Percentiles rank a stretch among this genome's conserved stretches.
phyloP scores from a whole-genome alignment of 1,140 invertebrate genomes.

The Trichonephila clavipes region DNA sequence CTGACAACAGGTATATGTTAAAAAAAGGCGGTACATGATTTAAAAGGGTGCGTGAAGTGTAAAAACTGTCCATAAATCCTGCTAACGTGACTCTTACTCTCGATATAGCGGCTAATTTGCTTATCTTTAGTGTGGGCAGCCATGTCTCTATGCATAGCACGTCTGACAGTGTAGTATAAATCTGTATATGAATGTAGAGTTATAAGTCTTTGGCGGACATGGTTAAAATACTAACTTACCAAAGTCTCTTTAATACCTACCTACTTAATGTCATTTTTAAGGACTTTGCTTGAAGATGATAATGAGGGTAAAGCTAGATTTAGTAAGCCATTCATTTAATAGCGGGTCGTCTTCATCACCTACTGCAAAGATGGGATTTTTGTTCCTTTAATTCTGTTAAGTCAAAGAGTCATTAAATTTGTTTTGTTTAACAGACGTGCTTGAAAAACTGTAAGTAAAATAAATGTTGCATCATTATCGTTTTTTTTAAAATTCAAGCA shows the following conservation, averaged over 20 bases:
- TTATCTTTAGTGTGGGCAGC: constrained; percentile 25
- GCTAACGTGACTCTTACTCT: constrained; percentile 47
- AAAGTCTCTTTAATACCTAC: constrained; percentile 8
- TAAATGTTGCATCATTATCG: background rate
- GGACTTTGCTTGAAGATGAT: background rate
- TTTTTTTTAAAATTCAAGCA: background rate
- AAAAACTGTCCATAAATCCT: constrained; percentile 48
- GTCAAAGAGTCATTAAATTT: background rate
- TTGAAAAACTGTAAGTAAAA: background rate
- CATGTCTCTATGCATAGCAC: background rate
- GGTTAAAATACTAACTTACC: constrained; percentile 26
- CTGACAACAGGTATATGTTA: constrained; percentile 35
- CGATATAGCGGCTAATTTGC: constrained; percentile 36
- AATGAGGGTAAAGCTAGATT: constrained; percentile 5
- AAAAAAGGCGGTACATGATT: constrained; percentile 54
- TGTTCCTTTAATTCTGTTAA: background rate
- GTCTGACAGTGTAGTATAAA: constrained; percentile 15
- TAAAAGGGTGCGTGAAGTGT: constrained; percentile 54
- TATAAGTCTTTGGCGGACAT: background rate
- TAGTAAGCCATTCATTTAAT: background rate
- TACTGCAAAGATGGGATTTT: background rate
- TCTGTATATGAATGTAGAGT: constrained; percentile 20
- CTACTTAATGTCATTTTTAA: constrained; percentile 16
- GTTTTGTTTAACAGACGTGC: background rate
- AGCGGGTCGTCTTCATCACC: constrained; percentile 10